phyloP scores from a whole-genome alignment of 2,797 vertebrate genomes.

The Clarias platycephalus region DNA sequence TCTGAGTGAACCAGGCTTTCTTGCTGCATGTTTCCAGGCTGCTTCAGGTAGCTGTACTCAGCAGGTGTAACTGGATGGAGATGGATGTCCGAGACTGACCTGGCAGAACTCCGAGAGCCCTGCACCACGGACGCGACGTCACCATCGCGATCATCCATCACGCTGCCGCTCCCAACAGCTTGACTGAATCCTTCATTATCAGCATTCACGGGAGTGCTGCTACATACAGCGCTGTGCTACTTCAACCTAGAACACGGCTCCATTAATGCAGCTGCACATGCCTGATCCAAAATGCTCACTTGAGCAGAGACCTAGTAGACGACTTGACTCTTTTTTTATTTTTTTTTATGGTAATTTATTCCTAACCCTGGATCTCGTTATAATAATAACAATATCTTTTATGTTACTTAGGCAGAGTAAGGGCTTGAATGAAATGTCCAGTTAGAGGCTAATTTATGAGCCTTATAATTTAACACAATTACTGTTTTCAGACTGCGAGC shows the following conservation, averaged over 20 bases:
- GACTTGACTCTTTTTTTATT: not conserved
- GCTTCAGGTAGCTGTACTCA: constrained; percentile 48
- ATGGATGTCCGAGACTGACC: constrained; percentile 70
- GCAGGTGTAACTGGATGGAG: constrained; percentile 76
- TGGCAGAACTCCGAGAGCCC: constrained; percentile 60
- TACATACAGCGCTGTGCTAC: constrained; percentile 59
- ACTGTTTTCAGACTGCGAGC: not conserved
- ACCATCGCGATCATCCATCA: constrained; percentile 83
- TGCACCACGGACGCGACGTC: constrained; percentile 70
- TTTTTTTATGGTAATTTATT: not conserved
- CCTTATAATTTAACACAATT: not conserved
- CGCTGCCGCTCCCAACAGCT: constrained; percentile 53
- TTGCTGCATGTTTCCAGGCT: constrained; percentile 38
- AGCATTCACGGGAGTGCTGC: constrained; percentile 66
- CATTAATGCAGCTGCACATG: constrained; percentile 25
- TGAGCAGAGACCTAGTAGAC: constrained; percentile 24
- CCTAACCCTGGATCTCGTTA: constrained; percentile 11
- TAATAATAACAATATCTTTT: not conserved
- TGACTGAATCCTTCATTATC: constrained; percentile 78
- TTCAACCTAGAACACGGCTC: constrained; percentile 30
- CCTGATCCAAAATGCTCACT: constrained; percentile 26
- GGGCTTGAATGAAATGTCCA: constrained; percentile 3
- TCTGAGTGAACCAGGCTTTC: constrained; percentile 1
- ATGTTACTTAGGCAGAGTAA: not conserved
- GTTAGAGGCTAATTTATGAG: constrained; percentile 8